A percentile compares a stretch with the other conserved stretches of the same genome.
Conservation (phyloP, 2,888 invertebrate genomes). For the Synergus gifuensis region DNA sequence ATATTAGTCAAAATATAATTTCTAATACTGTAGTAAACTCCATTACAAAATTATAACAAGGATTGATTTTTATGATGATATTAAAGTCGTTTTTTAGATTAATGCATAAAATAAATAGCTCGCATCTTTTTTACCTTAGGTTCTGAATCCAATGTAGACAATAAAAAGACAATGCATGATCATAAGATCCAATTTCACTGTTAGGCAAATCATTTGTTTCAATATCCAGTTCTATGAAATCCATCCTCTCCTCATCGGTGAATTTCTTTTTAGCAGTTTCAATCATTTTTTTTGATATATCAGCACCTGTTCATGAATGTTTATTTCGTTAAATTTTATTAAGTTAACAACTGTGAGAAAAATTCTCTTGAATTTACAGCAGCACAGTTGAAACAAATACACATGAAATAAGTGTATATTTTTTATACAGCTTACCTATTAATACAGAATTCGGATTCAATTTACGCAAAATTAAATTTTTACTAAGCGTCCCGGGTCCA, state of each 20-base stretch:
- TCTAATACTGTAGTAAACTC: no score
- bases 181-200: slow-evolving; percentile 79
- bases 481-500: slow-evolving; percentile 86
- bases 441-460: slow-evolving; percentile 80
- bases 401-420: no score
- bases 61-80: no score
- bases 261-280: slow-evolving; percentile 82
- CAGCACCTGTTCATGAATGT: slow-evolving; percentile 80
- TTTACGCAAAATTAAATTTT: slow-evolving; percentile 82
- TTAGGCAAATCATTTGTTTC: slow-evolving; percentile 78
- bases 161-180: slow-evolving; percentile 88
- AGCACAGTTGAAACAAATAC: no score
- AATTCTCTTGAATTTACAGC: no score
- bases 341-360: no score
- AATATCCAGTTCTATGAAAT: slow-evolving; percentile 81
- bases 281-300: slow-evolving; percentile 86
- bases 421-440: slow-evolving; percentile 64
- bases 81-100: no score
- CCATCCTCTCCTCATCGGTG: slow-evolving; percentile 78
- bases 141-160: slow-evolving; percentile 89
- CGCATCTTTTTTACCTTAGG: slow-evolving; percentile 80
- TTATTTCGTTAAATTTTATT: no score
- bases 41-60: no score
- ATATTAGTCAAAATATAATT: no score
- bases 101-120: no score